Evolutionary conservation across 2,797 vertebrate genomes (phyloP).

Genomic region (Acomys russatus): DNA sequence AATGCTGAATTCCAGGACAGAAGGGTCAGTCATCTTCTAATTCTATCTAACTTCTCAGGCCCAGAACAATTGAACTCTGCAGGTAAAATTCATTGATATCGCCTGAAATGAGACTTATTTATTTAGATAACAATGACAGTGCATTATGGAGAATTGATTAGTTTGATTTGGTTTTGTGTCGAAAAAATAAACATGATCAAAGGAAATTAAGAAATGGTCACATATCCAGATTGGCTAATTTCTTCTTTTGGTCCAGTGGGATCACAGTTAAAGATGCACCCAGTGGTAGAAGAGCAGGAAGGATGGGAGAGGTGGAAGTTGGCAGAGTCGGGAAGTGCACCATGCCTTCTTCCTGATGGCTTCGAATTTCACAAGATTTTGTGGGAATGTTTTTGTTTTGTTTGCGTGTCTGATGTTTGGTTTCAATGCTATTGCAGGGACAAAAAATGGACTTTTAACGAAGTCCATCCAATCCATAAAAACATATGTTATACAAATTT

Average conservation of each 20-base stretch:
- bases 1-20: conserved; percentile 87
- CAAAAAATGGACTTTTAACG: conserved; percentile 70
- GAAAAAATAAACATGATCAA: not conserved
- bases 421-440: not conserved
- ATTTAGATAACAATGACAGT: conserved; percentile 76
- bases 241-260: conserved; percentile 19
- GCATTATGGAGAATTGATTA: not conserved
- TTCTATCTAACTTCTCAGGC: conserved; percentile 91
- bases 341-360: conserved; percentile 50
- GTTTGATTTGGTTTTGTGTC: conserved; percentile 16
- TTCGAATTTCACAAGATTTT: conserved; percentile 63
- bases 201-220: conserved; percentile 45
- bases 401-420: not conserved
- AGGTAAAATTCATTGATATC: conserved; percentile 86
- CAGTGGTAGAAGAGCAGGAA: not conserved
- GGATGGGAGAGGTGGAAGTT: conserved; percentile 31
- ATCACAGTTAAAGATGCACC: not conserved
- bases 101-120: conserved; percentile 82
- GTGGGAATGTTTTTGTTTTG: not conserved
- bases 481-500: conserved; percentile 78
- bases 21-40: conserved; percentile 92
- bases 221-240: not conserved
- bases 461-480: conserved; percentile 74
- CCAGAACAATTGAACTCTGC: conserved; percentile 87
- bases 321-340: conserved; percentile 63